phyloP scores from a whole-genome alignment of 1,140 invertebrate genomes.

The Phortica variegata region DNA sequence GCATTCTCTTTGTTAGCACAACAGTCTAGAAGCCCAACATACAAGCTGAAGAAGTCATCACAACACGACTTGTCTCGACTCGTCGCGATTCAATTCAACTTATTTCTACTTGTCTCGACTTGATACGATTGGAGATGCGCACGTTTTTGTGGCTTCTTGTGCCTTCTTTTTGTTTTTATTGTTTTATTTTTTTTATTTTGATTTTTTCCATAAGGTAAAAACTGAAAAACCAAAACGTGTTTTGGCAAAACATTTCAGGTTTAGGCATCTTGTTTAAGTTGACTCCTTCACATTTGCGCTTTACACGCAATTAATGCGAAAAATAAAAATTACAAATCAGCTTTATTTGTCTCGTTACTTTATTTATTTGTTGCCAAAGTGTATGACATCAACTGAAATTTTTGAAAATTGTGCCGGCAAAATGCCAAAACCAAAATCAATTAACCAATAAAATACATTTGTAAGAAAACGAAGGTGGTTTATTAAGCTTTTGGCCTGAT shows the following conservation, averaged over 20 bases:
- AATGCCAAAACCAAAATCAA: slow-evolving; percentile 51
- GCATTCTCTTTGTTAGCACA: too few species aligned
- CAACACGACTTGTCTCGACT: too few species aligned
- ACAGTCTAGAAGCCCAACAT: too few species aligned
- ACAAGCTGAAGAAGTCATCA: too few species aligned
- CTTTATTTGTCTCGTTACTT: background rate
- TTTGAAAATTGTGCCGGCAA: slow-evolving; percentile 42
- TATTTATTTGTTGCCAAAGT: background rate
- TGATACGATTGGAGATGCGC: too few species aligned
- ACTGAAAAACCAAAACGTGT: background rate
- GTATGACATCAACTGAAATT: slow-evolving; percentile 22
- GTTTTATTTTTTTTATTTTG: too few species aligned
- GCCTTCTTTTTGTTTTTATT: too few species aligned
- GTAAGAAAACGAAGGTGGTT: background rate
- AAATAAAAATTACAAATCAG: background rate
- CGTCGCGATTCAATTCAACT: too few species aligned
- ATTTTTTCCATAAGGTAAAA: too few species aligned
- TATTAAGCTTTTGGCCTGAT: slow-evolving; percentile 26
- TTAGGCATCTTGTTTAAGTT: background rate
- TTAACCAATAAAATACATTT: slow-evolving; percentile 31
- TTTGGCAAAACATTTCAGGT: background rate
- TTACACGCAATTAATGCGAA: background rate
- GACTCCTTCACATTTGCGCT: background rate
- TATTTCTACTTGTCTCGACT: too few species aligned
- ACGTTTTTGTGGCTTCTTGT: too few species aligned